Conservation (phyloP, 2,888 invertebrate genomes). For the Drosophila imparisetae region DNA sequence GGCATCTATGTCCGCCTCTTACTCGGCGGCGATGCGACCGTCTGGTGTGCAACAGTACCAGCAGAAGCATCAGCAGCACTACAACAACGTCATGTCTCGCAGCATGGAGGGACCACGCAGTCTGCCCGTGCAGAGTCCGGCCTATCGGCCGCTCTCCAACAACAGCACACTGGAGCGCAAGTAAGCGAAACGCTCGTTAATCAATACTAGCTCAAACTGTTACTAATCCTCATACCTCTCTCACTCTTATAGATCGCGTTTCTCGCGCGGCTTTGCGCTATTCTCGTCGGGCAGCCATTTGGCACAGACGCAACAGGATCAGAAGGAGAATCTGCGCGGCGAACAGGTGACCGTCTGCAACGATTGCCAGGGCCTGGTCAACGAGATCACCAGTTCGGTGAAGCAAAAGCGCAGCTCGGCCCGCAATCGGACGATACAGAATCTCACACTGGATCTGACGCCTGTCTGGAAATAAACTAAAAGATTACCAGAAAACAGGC, state of each 20-base stretch:
- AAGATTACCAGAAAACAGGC: conserved; percentile 6
- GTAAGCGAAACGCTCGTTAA: conserved; percentile 76
- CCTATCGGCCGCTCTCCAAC: conserved; percentile 83
- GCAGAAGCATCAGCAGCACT: conserved; percentile 76
- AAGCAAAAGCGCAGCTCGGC: conserved; percentile 91
- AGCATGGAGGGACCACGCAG: conserved; percentile 87
- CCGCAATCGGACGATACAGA: conserved; percentile 92
- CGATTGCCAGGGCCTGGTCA: conserved; percentile 97
- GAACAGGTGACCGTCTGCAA: conserved; percentile 96
- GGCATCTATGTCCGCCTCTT: conserved; percentile 78
- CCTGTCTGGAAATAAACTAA: conserved; percentile 88
- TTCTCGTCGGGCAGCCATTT: conserved; percentile 85
- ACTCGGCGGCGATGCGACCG: conserved; percentile 70
- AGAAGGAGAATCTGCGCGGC: conserved; percentile 88
- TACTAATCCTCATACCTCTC: neutral
- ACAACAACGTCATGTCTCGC: conserved; percentile 86
- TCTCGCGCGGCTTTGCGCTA: conserved; percentile 87
- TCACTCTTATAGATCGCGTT: conserved; percentile 86
- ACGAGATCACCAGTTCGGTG: conserved; percentile 95
- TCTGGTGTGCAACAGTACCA: conserved; percentile 63
- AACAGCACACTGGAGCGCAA: conserved; percentile 86
- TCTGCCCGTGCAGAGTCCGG: conserved; percentile 85
- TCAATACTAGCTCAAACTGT: too few relatives aligned
- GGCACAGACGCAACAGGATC: conserved; percentile 82
- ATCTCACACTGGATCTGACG: conserved; percentile 92